Base-by-base conservation (phyloP, 2,797 vertebrate species). In the Gadopsis marmoratus region DNA sequence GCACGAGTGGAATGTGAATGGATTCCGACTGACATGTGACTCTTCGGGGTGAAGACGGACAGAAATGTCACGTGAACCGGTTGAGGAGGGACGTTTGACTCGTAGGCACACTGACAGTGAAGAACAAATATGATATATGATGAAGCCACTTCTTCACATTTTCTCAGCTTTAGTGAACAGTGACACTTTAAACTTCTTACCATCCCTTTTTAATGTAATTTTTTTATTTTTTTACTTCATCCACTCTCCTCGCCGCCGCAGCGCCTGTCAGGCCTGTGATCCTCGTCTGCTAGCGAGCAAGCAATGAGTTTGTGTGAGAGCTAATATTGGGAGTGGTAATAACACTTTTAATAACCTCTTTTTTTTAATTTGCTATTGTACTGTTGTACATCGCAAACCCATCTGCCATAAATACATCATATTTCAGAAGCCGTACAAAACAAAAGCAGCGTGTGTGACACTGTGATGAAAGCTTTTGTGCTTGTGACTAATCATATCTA, bases 361-460 rank as follows among this genome's bases (percentile, higher is more conserved):
- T 45, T 37, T 69, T 61, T 26, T 26, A 26, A 56, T 71, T 37
- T 67, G 14, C 69, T 86, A 73, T 74, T 83, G 66, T 86, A 81
- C 78, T 58, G 63, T 63, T 39, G 71, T 84, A 23, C 31, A 70
- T 80, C 72, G 79, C 53, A 73, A 45, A 19, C 45, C 45, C 5
- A 65, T 56, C 68, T 77, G 71, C 71, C 85, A 94, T 93, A 94
- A 93, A 94, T 90, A 90, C 74, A 88, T 86, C 77, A 83, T 81
- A 90, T 84, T 90, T 66, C 91, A 81, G 73, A 90, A 89, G 90
- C 23, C 58, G 23, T 88, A 86, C 78, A 83, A 88, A 88, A 91
- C 78, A 86, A 55, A 81, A 26, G 26, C 26, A 26, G 31, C 35
- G 45, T 50, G 61, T 39, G 55, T 51, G 73, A 58, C 39, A 33